Conservation (phyloP, 2,797 vertebrate genomes). For the Tragopan temminckii region DNA sequence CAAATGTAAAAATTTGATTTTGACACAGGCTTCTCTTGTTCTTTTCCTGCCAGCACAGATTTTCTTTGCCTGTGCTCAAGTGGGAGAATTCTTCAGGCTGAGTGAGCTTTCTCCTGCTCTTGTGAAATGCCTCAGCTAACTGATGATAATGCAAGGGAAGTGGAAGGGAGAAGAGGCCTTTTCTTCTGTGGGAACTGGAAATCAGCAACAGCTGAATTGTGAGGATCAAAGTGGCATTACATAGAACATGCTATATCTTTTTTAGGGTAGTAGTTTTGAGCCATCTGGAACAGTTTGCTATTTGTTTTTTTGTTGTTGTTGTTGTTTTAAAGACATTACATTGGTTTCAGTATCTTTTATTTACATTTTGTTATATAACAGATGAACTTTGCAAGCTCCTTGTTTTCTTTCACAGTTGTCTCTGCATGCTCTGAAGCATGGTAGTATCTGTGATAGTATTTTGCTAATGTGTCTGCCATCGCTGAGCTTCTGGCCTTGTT, state of each 20-base stretch:
- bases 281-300: not conserved
- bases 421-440: not conserved
- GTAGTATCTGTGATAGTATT: not conserved
- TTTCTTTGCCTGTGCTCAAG: not conserved
- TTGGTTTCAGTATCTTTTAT: not conserved
- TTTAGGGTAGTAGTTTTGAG: not conserved
- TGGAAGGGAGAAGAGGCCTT: not conserved
- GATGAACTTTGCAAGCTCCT: not conserved
- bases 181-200: not conserved
- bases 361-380: not conserved
- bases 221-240: not conserved
- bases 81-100: not conserved
- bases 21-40: not conserved
- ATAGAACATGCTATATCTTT: not conserved
- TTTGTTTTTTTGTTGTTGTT: too few relatives aligned
- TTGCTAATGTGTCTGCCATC: not conserved
- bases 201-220: not conserved
- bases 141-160: not conserved
- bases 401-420: not conserved
- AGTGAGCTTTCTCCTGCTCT: not conserved
- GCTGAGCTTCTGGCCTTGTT: not conserved
- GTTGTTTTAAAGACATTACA: not conserved
- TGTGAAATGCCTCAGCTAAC: not conserved
- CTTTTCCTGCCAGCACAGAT: not conserved
- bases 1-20: not conserved